Percentiles rank a stretch among this genome's conserved stretches.
phyloP scores from a whole-genome alignment of 2,113 vertebrate genomes.

The Percina caprodes region DNA sequence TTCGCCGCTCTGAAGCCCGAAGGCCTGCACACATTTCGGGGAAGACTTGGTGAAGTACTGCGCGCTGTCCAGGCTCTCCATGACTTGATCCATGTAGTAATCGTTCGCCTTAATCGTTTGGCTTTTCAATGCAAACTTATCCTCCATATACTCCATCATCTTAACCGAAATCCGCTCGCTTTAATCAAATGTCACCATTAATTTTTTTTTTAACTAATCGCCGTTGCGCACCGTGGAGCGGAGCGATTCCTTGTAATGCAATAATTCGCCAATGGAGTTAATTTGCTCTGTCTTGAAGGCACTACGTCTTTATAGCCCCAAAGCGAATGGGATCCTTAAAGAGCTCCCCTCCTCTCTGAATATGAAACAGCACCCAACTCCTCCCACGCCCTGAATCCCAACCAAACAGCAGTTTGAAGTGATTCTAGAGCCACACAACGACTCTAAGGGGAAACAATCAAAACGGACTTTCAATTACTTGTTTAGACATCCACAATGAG shows the following conservation, averaged over 20 bases:
- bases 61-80: constrained; percentile 95
- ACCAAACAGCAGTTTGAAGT: constrained; percentile 60
- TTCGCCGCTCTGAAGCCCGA: constrained; percentile 89
- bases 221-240: constrained; percentile 32
- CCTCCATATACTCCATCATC: constrained; percentile 97
- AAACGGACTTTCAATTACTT: constrained; percentile 60
- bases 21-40: constrained; percentile 91
- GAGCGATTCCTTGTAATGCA: constrained; percentile 19
- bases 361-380: constrained; percentile 84
- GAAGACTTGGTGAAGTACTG: constrained; percentile 94
- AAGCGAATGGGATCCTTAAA: constrained; percentile 82
- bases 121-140: constrained; percentile 95
- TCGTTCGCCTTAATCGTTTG: constrained; percentile 90
- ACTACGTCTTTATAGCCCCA: constrained; percentile 91
- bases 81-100: constrained; percentile 97
- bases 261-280: constrained; percentile 79
- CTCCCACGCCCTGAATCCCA: constrained; percentile 84
- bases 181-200: constrained; percentile 67
- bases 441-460: constrained; percentile 66
- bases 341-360: constrained; percentile 83
- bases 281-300: constrained; percentile 86
- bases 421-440: constrained; percentile 42
- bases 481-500: constrained; percentile 56
- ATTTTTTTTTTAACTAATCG: background rate
- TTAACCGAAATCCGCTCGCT: constrained; percentile 55